Base-by-base conservation (phyloP, 2,113 vertebrate species). In the Genyomyrus donnyi region DNA sequence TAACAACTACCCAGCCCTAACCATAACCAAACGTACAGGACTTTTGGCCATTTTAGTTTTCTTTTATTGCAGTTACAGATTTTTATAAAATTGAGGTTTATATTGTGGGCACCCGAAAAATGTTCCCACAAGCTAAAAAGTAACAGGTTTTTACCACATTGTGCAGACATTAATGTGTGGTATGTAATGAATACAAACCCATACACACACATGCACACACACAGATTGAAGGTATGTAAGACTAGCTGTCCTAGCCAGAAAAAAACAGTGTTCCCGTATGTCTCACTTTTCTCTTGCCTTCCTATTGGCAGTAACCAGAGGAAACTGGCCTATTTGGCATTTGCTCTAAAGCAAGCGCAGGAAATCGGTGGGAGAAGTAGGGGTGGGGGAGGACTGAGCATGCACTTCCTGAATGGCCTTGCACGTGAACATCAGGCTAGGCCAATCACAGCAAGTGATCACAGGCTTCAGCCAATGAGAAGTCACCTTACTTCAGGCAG, bases 351-450 rank as follows among this genome's bases (percentile, higher is more conserved):
- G 21, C 24, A 49, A 86, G 45, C 6, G n/a, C 84, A 86, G 84
- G 48, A 85, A 50, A 86, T 86, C 46, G 9, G 11, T 49, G 45
- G 84, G 84, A 27, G 45, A 86, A 46, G 35, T 42, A 42, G 7
- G 83, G 83, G 45, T 11, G 19, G 74, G 35, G 83, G 21, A 49
- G 45, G 45, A 6, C 35, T 27, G 90, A 88, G 70, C 85, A 89
- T 24, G 74, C 85, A 46, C 17, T 21, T 50, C 48, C n/a, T 62
- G 50, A 84, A 91, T 89, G 89, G 70, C 50, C 11, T 10, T n/a
- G 45, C 90, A 88, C 53, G 74, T 91, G 90, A 90, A 90, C 35
- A 83, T 46, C 70, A 56, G 89, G 45, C n/a, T 52, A 9, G 46
- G 9, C 90, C 89, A 91, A 88, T 88, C 74, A 45, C 74, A 31